Evolutionary conservation across 2,113 vertebrate species (phyloP).

Genomic region (Neoarius graeffei): DNA sequence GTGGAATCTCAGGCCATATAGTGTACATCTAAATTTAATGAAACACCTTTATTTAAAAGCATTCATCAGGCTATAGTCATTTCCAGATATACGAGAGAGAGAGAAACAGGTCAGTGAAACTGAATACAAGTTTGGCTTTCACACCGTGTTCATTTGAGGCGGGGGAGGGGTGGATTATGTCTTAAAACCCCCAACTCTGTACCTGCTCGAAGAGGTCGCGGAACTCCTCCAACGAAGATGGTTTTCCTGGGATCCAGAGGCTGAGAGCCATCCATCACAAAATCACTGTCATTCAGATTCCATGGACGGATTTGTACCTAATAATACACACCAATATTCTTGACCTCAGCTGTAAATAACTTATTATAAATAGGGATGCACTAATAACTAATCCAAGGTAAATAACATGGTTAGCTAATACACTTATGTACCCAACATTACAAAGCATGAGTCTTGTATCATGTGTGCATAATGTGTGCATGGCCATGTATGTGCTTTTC

Average conservation of each 20-base stretch:
- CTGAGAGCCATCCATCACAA: conserved; percentile 99
- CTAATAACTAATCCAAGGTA: not conserved
- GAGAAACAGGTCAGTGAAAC: not conserved
- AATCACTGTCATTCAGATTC: conserved; percentile 99
- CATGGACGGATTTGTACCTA: conserved; percentile 98
- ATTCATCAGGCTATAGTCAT: not conserved
- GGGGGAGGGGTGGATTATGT: not conserved
- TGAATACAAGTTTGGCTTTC: not conserved
- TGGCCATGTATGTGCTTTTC: not conserved
- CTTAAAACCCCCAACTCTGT: conserved; percentile 26
- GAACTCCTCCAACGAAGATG: conserved; percentile 98
- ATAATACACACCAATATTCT: conserved; percentile 7
- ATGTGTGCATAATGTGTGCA: not conserved
- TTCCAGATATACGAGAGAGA: not conserved
- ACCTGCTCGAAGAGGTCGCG: conserved; percentile 97
- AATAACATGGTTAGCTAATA: not conserved
- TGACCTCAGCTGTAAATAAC: not conserved
- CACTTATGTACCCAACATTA: not conserved
- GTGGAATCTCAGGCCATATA: not conserved
- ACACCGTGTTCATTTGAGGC: not conserved
- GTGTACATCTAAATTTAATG: not conserved
- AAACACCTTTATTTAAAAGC: not conserved
- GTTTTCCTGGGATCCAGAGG: conserved; percentile 97
- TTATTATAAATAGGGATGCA: not conserved
- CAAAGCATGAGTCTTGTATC: not conserved